Evolutionary conservation across 1,140 invertebrate species (phyloP).

Genomic region (Psix sp.): DNA sequence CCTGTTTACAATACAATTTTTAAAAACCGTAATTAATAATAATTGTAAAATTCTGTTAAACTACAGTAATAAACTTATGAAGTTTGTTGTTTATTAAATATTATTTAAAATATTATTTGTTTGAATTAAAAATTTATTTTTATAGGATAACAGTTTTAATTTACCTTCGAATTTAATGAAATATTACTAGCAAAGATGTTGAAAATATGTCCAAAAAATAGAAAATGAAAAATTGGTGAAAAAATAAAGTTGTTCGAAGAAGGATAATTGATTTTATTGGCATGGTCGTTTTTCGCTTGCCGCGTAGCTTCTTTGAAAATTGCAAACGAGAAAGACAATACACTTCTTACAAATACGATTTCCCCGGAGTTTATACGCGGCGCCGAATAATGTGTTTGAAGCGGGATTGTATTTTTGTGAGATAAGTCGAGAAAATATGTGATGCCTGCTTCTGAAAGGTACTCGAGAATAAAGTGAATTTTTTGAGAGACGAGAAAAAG

Average conservation of each 20-base stretch:
- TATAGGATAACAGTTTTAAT: too few relatives aligned
- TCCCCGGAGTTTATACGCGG: conserved; percentile 39
- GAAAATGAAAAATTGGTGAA: background rate
- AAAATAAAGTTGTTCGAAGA: background rate
- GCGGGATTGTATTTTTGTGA: conserved; percentile 53
- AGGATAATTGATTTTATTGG: conserved; percentile 37
- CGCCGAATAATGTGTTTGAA: conserved; percentile 48
- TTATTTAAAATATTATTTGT: too few relatives aligned
- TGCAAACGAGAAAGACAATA: conserved; percentile 21
- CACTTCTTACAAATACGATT: conserved; percentile 38
- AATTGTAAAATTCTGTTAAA: too few relatives aligned
- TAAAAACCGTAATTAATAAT: too few relatives aligned
- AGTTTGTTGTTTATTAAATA: too few relatives aligned
- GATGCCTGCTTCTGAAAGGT: conserved; percentile 53
- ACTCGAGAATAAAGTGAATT: conserved; percentile 51
- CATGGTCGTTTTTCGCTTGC: conserved; percentile 5
- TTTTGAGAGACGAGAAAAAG: conserved; percentile 38
- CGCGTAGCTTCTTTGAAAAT: conserved; percentile 16
- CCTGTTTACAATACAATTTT: too few relatives aligned
- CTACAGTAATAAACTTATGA: too few relatives aligned
- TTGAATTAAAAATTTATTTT: too few relatives aligned
- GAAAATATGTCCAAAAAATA: background rate
- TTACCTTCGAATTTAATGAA: too few relatives aligned
- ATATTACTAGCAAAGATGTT: too few relatives aligned
- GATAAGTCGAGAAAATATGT: conserved; percentile 51